Evolutionary conservation across 1,140 invertebrate species (phyloP), one percentile per base, ranked within the genome.

Genomic region (Grapholita molesta): DNA sequence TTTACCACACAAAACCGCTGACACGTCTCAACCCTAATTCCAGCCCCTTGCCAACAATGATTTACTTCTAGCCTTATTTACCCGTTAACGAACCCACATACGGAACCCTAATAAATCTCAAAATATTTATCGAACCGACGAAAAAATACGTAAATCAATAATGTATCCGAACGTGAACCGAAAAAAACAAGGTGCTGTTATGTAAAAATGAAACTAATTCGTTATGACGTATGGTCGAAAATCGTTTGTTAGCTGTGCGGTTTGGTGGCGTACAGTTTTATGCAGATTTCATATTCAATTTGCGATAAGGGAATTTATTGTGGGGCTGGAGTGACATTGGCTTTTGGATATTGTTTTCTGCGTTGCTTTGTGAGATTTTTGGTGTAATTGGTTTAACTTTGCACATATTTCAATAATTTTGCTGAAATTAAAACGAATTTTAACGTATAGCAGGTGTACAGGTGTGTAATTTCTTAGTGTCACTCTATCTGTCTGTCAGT

Each of bases 221-320:
- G 2, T 30, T 15, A n/a, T 11, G 24, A 3, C 1, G 6, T 61
- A 28, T 4, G 8, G 55, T 28, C 30, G n/a, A 35, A 21, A 35
- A n/a, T 65, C 23, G 53, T 25, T 61, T 30, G n/a, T 12, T 18
- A 18, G 25, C 24, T 24, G 18, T 23, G 5, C 1, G 5, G 57
- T 33, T 23, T 1, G 9, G 30, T 23, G 64, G 25, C 23, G 53
- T 21, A 21, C 33, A 2, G 64, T 38, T 18, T 48, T 65, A 65
- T 65, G 64, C 25, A 65, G 64, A 65, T 65, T 65, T 65, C 64
- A 65, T 65, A 65, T 65, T 65, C 64, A 65, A 65, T 65, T 65
- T 38, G 18, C 64, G 64, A 65, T 65, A 65, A 65, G 30, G 8
- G 64, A 65, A 65, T 65, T 65, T 65, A 65, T 65, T 65, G 64